Evolutionary conservation across 2,797 vertebrate species (phyloP).

Genomic region (Acanthurus lineatus): DNA sequence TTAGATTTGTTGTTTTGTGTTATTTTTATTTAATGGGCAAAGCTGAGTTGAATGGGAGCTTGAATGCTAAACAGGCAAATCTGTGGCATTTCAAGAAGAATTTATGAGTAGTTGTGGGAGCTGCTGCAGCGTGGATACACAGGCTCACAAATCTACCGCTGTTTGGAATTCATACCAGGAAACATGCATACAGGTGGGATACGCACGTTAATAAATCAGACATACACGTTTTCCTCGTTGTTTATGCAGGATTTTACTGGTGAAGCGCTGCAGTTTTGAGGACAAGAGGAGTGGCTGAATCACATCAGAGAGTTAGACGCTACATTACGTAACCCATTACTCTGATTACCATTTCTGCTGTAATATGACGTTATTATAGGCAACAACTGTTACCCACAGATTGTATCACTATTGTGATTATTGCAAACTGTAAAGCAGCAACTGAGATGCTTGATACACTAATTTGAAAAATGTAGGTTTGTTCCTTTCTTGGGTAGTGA

Average conservation of each 20-base stretch:
- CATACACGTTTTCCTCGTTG: conserved; percentile 27
- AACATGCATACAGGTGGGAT: conserved; percentile 47
- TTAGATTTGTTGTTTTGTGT: conserved; percentile 46
- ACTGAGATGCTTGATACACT: conserved; percentile 7
- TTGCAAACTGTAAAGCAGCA: conserved; percentile 47
- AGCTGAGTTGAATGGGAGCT: conserved; percentile 52
- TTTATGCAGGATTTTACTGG: conserved; percentile 47
- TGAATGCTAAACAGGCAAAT: conserved; percentile 56
- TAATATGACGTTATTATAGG: conserved; percentile 64
- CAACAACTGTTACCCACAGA: conserved; percentile 41
- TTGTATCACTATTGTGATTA: conserved; percentile 57
- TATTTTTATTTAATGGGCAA: conserved; percentile 59
- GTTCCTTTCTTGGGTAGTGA: conserved; percentile 4
- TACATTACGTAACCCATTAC: conserved; percentile 57
- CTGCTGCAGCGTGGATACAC: conserved; percentile 31
- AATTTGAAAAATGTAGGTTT: conserved; percentile 32
- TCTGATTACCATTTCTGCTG: conserved; percentile 59
- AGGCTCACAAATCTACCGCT: conserved; percentile 53
- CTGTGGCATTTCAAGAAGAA: conserved; percentile 60
- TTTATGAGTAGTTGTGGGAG: conserved; percentile 63
- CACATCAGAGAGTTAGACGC: conserved; percentile 47
- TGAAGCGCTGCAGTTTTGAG: conserved; percentile 23
- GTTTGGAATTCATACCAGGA: conserved; percentile 50
- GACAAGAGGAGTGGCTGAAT: conserved; percentile 37
- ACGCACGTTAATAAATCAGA: conserved; percentile 50